Base-by-base conservation (phyloP, 64 coral and sea anemone genomes). In the Actinia tenebrosa region DNA sequence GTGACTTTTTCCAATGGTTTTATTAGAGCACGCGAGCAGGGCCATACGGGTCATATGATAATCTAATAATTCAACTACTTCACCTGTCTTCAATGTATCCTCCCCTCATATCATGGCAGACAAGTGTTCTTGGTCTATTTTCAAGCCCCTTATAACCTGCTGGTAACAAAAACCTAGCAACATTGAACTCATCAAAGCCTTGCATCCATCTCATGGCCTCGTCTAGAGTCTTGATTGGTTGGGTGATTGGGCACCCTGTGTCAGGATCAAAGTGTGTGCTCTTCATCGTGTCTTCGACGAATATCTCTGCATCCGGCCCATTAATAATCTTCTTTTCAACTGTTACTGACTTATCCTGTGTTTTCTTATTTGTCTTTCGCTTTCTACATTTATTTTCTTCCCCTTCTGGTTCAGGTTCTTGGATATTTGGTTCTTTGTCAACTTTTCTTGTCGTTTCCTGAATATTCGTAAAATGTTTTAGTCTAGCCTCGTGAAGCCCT, bases 71-170 rank as follows among this genome's bases (percentile, higher is more conserved):
- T 3, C 19, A 69, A 9, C 19, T 23, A 50, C 47, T 50, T 77
- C 7, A 94, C 93, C 93, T 94, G 59, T 94, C 93, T 59, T 88
- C 84, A 13, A 88, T 56, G 45, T 94, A 94, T 8, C 93, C 93
- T 63, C 93, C 93, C 78, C 84, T 94, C 93, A 94, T 94, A 23
- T 94, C 93, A 88, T 94, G 93, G 61, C 93, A 94, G 37, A 94
- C 93, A 16, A 94, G 44, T 23, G 89, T 94, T 53, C 85, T 25
- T 23, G 89, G 89, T 63, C 86, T 82, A 43, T 87, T 87, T 45
- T 84, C 87, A 16, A 87, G 66, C 43, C 62, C 66, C 10, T 59
- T 83, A 47, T 56, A 58, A 5, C 43, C n/a, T 0, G 55, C 26
- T 19, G 60, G 77, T 75, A 94, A 80, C 5, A 18, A 19, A 42